Evolutionary conservation across 35 echinoderm and acorn worm genomes (phyloP), one percentile per base, ranked within the genome.

Genomic region (Acanthaster planci): DNA sequence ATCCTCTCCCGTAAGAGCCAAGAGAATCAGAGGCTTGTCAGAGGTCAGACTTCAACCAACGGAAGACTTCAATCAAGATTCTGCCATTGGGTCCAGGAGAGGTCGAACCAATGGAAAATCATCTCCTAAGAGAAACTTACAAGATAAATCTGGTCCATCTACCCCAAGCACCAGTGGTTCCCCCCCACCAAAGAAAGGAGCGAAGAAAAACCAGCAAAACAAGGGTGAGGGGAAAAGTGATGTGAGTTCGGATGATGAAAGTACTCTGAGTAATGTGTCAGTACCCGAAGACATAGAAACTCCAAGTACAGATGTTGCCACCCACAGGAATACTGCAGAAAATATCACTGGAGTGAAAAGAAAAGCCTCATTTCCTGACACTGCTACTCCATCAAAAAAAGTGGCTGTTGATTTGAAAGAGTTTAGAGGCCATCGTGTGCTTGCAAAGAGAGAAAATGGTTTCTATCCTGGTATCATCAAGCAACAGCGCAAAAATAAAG

Each of bases 371-470:
- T 84, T 54, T 51, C 92, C 87, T 39, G 87, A 90, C 31, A 82
- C 86, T 32, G 85, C 89, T 23, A 96, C 90, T 12, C 95, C 95
- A 14, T 76, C 84, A 1, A 97, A 97, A 77, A 97, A 93, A 68
- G n/a, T 88, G n/a, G 84, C 85, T 76, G 40, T 87, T 40, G 92
- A 93, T 89, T 40, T 84, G 10, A 90, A 86, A 60, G 87, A 90
- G 8, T 91, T 76, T 47, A 88, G 79, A 53, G 85, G 88, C 19
- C 68, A 78, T 32, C 57, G 88, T 37, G 95, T 97, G 29, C 67
- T 97, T 30, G 95, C 95, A 8, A 81, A 60, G 76, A 60, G 27
- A 27, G 88, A 80, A 16, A 76, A 84, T 10, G 76, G 56, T 0
- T 97, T 90, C 47, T 84, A 84, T 6, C 87, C 88, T 2, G 95